Evolutionary conservation across 1,140 invertebrate species (phyloP), one percentile per base, ranked within the genome.

Genomic region (Drosophila mojavensis): DNA sequence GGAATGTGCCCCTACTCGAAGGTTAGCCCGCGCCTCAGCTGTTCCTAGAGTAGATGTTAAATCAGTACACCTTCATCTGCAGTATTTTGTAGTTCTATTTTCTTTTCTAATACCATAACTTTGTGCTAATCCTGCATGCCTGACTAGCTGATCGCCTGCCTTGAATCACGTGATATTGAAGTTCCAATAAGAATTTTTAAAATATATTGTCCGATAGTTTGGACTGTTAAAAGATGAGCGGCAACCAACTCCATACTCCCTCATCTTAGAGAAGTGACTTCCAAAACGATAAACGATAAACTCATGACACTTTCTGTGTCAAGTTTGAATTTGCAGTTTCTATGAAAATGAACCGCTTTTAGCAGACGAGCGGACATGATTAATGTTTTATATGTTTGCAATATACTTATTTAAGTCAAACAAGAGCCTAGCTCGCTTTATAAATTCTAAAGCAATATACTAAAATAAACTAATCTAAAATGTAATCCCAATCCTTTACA

Each of bases 1-100:
- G 93, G 47, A 92, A 91, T 61, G 94, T 94, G 39, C 78, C 84
- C 43, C 50, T 91, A 39, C 60, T 91, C 69, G 65, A 90, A 91
- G 91, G 91, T 91, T 91, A 91, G 85, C 65, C 30, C 11, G 10
- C 4, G n/a, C 6, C 10, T 50, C 11, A 50, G n/a, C 24, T 36
- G 26, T 20, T 41, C 13, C 3, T 20, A 17, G 47, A 26, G 24
- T 59, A 47, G 58, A 48, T 6, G 30, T 48, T 11, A 26, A 30
- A 51, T n/a, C 50, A 24, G 20, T 24, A 24, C 20, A 3, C 20
- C 20, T 3, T 24, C 20, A 51, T 13, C 6, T 15, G 1, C 50
- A 9, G 0, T 26, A 17, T 20, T 15, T 53, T 6, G 3, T 4
- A 0, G 9, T 10, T 36, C 4, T 9, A 33, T 0, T 36, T 36